Base-by-base conservation (phyloP, 2,888 invertebrate genomes). In the Monoplex corrugatus region DNA sequence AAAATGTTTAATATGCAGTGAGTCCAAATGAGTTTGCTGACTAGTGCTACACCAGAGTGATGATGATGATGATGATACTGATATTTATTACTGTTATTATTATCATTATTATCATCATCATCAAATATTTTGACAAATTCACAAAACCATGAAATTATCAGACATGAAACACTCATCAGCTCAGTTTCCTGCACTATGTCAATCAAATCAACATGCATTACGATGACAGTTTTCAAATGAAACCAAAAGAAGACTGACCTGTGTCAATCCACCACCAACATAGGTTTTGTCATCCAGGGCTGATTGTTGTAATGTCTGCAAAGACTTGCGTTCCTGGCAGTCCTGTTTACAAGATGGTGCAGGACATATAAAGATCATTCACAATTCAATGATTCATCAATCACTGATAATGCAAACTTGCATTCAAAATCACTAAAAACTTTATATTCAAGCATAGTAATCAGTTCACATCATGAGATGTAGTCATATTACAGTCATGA, bases 281-380 rank as follows among this genome's bases (percentile, higher is more conserved):
- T 83, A 32, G 35, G 63, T 43, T 8, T 38, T 72, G 43, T 88
- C 83, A 68, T 44, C 68, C 19, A 68, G 43, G 16, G 88, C 82
- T 32, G 88, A 88, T 35, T 63, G 45, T 38, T 88, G 88, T 19
- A 88, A 32, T 2, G 68, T 88, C 72, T 88, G 88, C n/a, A 88
- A 45, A n/a, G 88, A 88, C 68, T 88, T 88, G 40, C 88, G 80
- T 35, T 82, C 82, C 28, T n/a, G 63, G 35, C 80, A 38, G 13
- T 88, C 83, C 82, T 87, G 87, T 35, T 57, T 23, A n/a, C 8
- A 38, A 35, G 57, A 38, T 28, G 23, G 75, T 32, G 38, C 1
- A n/a, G 10, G 38, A 28, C 78, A 19, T 40, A 13, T 1, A 35
- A 13, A 78, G 38, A 19, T 6, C 13, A 23, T n/a, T n/a, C 0